Base-by-base conservation (phyloP, 1,140 invertebrate genomes). In the Steinernema khuongi region DNA sequence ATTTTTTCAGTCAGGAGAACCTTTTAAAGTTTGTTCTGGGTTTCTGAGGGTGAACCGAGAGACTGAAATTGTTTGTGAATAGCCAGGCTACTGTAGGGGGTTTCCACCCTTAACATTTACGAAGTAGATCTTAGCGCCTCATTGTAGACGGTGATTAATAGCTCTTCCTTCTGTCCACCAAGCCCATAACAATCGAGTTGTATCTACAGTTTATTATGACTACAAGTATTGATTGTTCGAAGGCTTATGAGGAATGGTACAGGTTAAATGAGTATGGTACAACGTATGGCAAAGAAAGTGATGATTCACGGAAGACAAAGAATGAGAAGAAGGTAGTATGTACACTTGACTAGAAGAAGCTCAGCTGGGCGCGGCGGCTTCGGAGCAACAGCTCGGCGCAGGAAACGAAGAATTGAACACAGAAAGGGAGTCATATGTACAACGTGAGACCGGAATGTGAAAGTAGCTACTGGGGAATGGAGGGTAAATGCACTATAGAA, bases 381-480 rank as follows among this genome's bases (percentile, higher is more conserved):
- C n/a, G n/a, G n/a, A n/a, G 7, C 36, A 41, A 41, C 7, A 7
- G 36, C 36, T 41, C 7, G n/a, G n/a, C 36, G n/a, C 36, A 11
- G n/a, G n/a, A 41, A 41, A 11, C 36, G 36, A 41, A n/a, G n/a
- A 41, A 41, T 11, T 7, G 36, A 41, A 7, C 7, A 7, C 7
- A 41, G 36, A n/a, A 41, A 41, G 7, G 36, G 7, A 41, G 36
- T 7, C 7, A n/a, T 41, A 11, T 60, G 50, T 60, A 60, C 50
- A 60, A 41, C n/a, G 26, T 60, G 50, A 60, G 50, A 60, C 50
- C 50, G 50, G 50, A 60, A 22, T 60, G 50, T 60, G 50, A 60
- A 60, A 41, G 36, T 41, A 41, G 19, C 50, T 60, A 60, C 14
- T 11, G 14, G 50, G 50, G 14, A 60, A 2, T 22, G 50, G 22